phyloP scores from a whole-genome alignment of 2,888 invertebrate genomes.

The Dusona sp. region DNA sequence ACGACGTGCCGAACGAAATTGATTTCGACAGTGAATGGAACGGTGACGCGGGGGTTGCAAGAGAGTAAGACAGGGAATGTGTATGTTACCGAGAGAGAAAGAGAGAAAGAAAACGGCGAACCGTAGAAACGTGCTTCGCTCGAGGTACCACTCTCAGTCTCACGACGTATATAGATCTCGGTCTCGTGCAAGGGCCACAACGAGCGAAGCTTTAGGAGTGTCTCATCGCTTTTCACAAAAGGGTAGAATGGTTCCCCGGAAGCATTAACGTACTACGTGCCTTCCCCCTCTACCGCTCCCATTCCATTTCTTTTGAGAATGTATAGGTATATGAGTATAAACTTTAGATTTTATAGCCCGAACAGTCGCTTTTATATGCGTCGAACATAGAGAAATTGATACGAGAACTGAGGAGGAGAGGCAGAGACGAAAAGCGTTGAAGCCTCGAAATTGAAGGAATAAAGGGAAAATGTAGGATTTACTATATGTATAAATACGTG shows the following conservation, averaged over 20 bases:
- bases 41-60: conserved; percentile 12
- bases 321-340: conserved; percentile 12
- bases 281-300: conserved; percentile 1
- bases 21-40: conserved; percentile 64
- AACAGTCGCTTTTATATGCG: conserved; percentile 61
- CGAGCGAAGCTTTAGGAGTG: conserved; percentile 47
- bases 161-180: conserved; percentile 51
- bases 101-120: conserved; percentile 33
- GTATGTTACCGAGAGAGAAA: conserved; percentile 12
- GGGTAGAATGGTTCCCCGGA: conserved; percentile 67
- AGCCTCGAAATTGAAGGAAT: conserved; percentile 45
- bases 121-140: conserved; percentile 67
- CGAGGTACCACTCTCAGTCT: conserved; percentile 55
- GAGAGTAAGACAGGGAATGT: conserved; percentile 7
- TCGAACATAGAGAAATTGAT: conserved; percentile 66
- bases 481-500: conserved; percentile 35
- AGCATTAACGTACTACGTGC: conserved; percentile 70
- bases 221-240: conserved; percentile 66
- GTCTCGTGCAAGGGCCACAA: conserved; percentile 47
- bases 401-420: conserved; percentile 42
- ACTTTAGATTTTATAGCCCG: conserved; percentile 43
- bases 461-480: conserved; percentile 50
- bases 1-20: conserved; percentile 71
- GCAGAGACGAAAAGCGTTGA: not conserved
- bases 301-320: conserved; percentile 48